phyloP scores from a whole-genome alignment of 2,888 invertebrate species.

The Tyria jacobaeae region DNA sequence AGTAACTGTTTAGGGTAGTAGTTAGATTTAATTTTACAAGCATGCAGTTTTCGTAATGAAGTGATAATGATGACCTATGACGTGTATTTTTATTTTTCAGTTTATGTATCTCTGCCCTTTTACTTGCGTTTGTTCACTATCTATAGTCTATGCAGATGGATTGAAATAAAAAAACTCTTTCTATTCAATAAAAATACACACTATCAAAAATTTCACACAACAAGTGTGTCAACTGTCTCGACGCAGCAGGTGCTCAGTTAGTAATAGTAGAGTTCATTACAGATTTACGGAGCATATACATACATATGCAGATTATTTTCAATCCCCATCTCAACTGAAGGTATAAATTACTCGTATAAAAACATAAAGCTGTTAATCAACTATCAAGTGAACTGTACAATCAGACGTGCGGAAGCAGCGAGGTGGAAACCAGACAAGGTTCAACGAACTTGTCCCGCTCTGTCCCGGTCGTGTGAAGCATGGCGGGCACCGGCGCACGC shows the following conservation, averaged over 20 bases:
- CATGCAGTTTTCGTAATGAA: not conserved
- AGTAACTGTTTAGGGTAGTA: not conserved
- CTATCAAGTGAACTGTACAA: conserved; percentile 46
- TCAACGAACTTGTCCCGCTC: conserved; percentile 64
- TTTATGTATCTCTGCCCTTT: not conserved
- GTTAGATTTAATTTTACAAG: not conserved
- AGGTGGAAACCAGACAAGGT: conserved; percentile 67
- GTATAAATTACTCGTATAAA: not conserved
- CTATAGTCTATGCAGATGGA: too few relatives aligned
- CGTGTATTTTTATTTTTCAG: not conserved
- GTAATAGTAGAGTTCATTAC: not conserved
- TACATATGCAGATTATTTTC: not conserved
- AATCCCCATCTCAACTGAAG: not conserved
- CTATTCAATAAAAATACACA: too few relatives aligned
- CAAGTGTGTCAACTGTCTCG: too few relatives aligned
- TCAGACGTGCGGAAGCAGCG: conserved; percentile 59
- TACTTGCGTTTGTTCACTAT: not conserved
- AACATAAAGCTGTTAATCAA: conserved; percentile 32
- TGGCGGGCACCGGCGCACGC: conserved; percentile 26
- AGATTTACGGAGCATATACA: not conserved
- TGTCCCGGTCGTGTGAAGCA: conserved; percentile 25
- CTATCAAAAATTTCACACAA: too few relatives aligned
- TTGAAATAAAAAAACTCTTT: too few relatives aligned
- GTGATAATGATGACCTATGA: not conserved
- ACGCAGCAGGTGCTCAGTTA: too few relatives aligned